These are phyloP conservation scores for Momotus momota DNA, from an alignment of 2,797 vertebrate genomes.

Conservation along the genomic window DNA sequence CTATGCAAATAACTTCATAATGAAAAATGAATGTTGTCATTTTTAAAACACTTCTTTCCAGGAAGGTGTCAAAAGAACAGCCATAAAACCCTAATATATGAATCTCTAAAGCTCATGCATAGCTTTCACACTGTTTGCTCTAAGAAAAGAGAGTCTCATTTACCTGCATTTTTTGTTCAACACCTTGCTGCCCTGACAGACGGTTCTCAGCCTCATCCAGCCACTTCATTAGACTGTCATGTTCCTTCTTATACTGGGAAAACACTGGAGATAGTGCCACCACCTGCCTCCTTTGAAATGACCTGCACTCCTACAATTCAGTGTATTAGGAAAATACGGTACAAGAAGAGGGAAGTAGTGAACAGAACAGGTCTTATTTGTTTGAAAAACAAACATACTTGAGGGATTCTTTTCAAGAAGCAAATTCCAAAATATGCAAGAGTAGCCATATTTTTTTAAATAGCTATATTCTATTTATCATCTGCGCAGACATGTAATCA, in stretches of 20 bases:
- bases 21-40: neutral
- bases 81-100: neutral
- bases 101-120: neutral
- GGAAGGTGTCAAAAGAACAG: neutral
- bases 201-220: constrained; percentile 73
- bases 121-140: neutral
- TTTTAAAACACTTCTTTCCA: neutral
- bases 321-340: neutral
- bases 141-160: neutral
- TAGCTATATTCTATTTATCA: neutral
- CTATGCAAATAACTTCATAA: neutral
- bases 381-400: neutral
- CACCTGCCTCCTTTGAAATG: constrained; percentile 73
- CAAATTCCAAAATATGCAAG: neutral
- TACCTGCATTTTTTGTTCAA: constrained; percentile 71
- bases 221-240: constrained; percentile 70
- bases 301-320: constrained; percentile 78
- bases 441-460: neutral
- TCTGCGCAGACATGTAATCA: neutral
- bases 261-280: constrained; percentile 67
- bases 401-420: neutral
- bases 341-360: neutral
- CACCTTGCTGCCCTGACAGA: constrained; percentile 62
- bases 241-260: constrained; percentile 57
- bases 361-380: neutral